Evolutionary conservation across 1,140 invertebrate species (phyloP), one percentile per base, ranked within the genome.

Genomic region (Papilio polytes): DNA sequence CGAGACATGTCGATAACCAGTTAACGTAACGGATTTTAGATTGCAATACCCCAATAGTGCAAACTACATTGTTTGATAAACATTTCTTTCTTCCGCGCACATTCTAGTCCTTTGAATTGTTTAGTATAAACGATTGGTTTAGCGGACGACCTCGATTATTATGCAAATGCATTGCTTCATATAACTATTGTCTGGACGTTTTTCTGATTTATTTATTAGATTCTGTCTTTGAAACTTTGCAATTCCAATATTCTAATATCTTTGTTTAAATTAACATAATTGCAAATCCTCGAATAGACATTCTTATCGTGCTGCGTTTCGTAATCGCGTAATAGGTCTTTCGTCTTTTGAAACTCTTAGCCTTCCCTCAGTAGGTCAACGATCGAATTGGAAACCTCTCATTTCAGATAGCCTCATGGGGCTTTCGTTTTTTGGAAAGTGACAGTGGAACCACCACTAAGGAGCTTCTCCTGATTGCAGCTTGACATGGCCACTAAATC

Each of bases 401-500:
- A 88, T 95, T 95, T 94, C 94, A 95, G 94, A 95, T 94, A 92
- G 90, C 92, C 89, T 91, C 89, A 90, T 81, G 90, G 91, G 92
- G 91, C 92, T 94, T 93, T 94, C 91, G 87, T 89, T 90, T 88
- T 86, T 87, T 88, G 90, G 90, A 86, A 90, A 91, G 85, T 87
- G 87, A 90, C 91, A 86, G 86, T 91, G 90, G 92, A 90, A 89
- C 87, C 80, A 89, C 92, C 92, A 92, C 91, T 95, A 95, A 95
- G 92, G 92, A 90, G 92, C 90, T 92, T 94, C 92, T 95, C 87
- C 92, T 95, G 91, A 95, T 95, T 95, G 87, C 94, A 95, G 95
- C 91, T 95, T 87, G 95, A 95, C 86, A 95, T 95, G 89, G 94
- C 95, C 84, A 95, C 94, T 79, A 95, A 95, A 85, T 95, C 94